phyloP scores from a whole-genome alignment of 2,797 vertebrate genomes.

The Megaceryle alcyon region DNA sequence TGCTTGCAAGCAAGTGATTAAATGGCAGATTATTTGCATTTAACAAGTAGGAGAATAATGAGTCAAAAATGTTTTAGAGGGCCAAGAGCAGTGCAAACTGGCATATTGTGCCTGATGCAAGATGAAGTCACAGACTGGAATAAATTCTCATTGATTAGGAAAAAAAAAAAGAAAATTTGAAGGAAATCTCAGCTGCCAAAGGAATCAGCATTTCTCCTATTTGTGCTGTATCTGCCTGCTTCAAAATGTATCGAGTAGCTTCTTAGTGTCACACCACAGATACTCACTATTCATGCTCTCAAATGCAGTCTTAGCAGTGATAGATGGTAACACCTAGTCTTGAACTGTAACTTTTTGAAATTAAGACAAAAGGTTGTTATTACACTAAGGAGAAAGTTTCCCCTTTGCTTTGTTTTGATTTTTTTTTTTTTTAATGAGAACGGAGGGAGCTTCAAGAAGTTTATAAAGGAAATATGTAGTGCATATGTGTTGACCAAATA shows the following conservation, averaged over 20 bases:
- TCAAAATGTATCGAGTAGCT: neutral
- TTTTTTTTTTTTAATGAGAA: neutral
- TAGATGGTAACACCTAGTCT: neutral
- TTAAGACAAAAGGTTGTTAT: neutral
- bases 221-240: neutral
- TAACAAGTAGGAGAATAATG: neutral
- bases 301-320: neutral
- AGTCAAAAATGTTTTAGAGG: neutral
- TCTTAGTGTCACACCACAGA: neutral
- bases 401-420: neutral
- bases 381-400: neutral
- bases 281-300: neutral
- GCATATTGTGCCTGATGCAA: neutral
- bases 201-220: neutral
- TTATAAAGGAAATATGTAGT: neutral
- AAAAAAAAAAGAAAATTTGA: neutral
- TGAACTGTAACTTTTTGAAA: neutral
- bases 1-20: slow-evolving; percentile 18
- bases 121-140: neutral
- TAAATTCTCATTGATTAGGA: neutral
- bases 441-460: neutral
- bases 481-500: neutral
- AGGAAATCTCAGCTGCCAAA: neutral
- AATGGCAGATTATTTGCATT: slow-evolving; percentile 35
- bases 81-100: neutral